These are phyloP conservation scores for Dolichopus griseipennis DNA, from an alignment of 2,888 invertebrate genomes.

Conservation along the genomic window DNA sequence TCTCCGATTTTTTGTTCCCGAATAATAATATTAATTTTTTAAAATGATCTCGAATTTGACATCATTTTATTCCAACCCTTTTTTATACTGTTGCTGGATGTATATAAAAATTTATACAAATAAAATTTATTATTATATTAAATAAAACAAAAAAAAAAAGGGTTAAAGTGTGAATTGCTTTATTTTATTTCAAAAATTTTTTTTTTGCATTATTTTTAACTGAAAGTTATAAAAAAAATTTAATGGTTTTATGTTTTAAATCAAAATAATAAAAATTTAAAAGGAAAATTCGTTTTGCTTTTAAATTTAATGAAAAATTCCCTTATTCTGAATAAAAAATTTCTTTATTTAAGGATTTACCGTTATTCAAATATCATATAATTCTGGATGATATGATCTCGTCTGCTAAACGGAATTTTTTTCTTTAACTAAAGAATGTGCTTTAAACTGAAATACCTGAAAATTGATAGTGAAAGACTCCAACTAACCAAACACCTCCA, in stretches of 20 bases:
- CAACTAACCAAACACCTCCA: too few relatives aligned
- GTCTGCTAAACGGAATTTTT: too few relatives aligned
- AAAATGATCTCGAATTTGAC: conserved; percentile 3
- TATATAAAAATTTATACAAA: background rate
- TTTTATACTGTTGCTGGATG: background rate
- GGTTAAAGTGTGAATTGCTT: background rate
- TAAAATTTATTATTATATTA: background rate
- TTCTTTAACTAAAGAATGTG: too few relatives aligned
- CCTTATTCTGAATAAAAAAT: too few relatives aligned
- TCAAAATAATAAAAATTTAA: background rate
- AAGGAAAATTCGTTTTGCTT: too few relatives aligned
- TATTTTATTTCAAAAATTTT: background rate
- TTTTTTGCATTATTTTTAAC: background rate
- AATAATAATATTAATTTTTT: background rate
- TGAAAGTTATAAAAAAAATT: background rate
- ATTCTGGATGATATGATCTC: too few relatives aligned
- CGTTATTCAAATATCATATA: too few relatives aligned
- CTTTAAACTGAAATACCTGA: too few relatives aligned
- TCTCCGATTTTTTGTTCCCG: too few relatives aligned
- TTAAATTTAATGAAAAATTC: too few relatives aligned
- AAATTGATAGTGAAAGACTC: too few relatives aligned
- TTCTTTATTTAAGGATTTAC: too few relatives aligned
- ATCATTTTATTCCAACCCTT: background rate
- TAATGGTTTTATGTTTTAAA: background rate
- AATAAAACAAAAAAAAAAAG: background rate